Evolutionary conservation across 2,888 invertebrate species (phyloP).

Genomic region (Acronicta aceris): DNA sequence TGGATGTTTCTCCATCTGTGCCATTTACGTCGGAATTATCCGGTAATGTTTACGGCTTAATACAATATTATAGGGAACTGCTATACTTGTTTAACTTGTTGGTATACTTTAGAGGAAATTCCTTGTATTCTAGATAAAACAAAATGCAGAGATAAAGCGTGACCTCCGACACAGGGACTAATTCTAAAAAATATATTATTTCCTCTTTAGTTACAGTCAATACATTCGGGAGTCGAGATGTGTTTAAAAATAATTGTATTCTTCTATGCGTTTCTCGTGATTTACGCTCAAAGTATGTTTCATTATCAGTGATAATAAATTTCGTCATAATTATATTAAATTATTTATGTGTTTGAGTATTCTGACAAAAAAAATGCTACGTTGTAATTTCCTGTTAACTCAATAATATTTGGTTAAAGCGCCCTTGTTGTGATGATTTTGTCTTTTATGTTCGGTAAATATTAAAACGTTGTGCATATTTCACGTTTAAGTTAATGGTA

Average conservation of each 20-base stretch:
- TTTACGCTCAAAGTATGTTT: conserved; percentile 37
- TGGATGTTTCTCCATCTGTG: too few relatives aligned
- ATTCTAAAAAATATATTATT: conserved; percentile 26
- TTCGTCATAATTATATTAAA: conserved; percentile 6
- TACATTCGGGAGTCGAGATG: conserved; percentile 22
- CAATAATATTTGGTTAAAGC: conserved; percentile 38
- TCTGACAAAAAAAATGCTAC: conserved; percentile 6
- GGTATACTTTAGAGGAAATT: conserved; percentile 35
- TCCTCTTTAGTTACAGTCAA: conserved; percentile 30
- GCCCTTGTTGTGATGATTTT: conserved; percentile 41
- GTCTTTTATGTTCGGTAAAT: conserved; percentile 36
- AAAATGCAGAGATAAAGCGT: conserved; percentile 37
- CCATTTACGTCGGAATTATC: too few relatives aligned
- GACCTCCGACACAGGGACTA: conserved; percentile 42
- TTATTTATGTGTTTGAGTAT: conserved; percentile 7
- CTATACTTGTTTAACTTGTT: too few relatives aligned
- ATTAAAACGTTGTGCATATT: conserved; percentile 18
- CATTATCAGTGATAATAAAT: conserved; percentile 6
- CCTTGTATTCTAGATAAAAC: conserved; percentile 35
- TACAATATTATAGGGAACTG: background rate
- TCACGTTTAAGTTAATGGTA: conserved; percentile 6
- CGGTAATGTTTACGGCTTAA: too few relatives aligned
- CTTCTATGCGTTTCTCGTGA: conserved; percentile 23
- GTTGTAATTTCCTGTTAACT: conserved; percentile 9
- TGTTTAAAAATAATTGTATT: conserved; percentile 32